Conservation (phyloP, 2,113 vertebrate species). For the Emydocephalus ijimae region DNA sequence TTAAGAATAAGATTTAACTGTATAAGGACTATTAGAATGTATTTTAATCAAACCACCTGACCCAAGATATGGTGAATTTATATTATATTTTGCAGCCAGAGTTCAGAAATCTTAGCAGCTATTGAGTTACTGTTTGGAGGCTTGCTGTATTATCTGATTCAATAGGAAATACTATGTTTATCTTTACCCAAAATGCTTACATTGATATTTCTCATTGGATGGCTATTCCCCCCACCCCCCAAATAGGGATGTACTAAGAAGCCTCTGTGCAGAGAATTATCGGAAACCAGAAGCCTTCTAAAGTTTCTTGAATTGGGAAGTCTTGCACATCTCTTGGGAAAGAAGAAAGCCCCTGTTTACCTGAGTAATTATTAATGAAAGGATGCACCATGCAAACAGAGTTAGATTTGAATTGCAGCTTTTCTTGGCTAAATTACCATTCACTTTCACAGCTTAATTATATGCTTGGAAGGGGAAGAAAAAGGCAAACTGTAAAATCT, state of each 20-base stretch:
- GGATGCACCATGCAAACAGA: background rate
- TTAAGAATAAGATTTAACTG: background rate
- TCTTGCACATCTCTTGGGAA: background rate
- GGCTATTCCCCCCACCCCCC: background rate
- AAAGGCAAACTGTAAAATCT: conserved; percentile 1
- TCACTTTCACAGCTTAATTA: background rate
- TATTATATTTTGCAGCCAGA: background rate
- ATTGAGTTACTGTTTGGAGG: background rate
- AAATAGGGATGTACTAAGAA: background rate
- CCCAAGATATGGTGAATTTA: background rate
- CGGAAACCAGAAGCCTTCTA: background rate
- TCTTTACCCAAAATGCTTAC: background rate
- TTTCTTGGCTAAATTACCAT: background rate
- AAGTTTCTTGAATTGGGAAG: background rate
- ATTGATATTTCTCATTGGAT: background rate
- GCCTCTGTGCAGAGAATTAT: background rate
- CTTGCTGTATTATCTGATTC: background rate
- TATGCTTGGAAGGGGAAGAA: background rate
- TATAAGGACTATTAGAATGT: background rate
- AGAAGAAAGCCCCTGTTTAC: background rate
- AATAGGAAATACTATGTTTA: background rate
- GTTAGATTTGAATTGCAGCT: background rate
- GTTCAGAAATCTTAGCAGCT: background rate
- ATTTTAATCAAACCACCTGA: background rate
- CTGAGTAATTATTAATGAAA: background rate